These are phyloP conservation scores for Lasioglossum marginatum DNA, from an alignment of 2,888 invertebrate genomes.

Conservation along the genomic window DNA sequence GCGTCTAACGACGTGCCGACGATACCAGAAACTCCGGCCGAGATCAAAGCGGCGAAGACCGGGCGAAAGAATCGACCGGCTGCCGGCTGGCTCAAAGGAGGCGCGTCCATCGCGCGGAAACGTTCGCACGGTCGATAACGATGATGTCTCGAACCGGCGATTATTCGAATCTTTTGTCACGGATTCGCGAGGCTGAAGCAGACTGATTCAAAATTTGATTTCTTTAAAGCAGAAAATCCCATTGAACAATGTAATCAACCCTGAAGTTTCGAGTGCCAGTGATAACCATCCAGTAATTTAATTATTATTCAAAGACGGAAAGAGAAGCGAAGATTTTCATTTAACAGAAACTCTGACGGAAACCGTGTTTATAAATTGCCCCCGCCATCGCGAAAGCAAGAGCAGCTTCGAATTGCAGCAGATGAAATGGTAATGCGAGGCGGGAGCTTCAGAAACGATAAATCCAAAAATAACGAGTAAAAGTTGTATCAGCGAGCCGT, in stretches of 20 bases:
- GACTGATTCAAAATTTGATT: no score
- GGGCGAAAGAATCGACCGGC: conserved; percentile 3
- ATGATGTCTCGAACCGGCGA: neutral
- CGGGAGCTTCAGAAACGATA: neutral
- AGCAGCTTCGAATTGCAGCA: neutral
- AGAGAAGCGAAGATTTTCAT: neutral
- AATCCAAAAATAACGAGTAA: neutral
- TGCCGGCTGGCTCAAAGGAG: conserved; percentile 3
- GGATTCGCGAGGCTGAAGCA: neutral
- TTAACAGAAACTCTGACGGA: neutral
- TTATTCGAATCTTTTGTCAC: neutral
- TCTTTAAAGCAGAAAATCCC: no score
- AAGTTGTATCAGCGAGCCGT: neutral
- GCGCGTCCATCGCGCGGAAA: neutral
- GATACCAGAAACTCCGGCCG: neutral
- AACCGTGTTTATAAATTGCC: neutral
- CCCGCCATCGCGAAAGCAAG: neutral
- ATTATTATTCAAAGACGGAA: neutral
- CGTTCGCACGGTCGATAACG: neutral
- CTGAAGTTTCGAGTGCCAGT: no score
- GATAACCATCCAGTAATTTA: no score
- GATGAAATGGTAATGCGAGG: neutral
- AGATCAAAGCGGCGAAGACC: conserved; percentile 4
- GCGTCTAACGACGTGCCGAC: conserved; percentile 17
- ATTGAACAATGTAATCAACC: no score